A percentile compares a stretch with the other conserved stretches of the same genome.
Evolutionary conservation across 2,888 invertebrate species (phyloP).

Genomic region (Nomada ruficornis): DNA sequence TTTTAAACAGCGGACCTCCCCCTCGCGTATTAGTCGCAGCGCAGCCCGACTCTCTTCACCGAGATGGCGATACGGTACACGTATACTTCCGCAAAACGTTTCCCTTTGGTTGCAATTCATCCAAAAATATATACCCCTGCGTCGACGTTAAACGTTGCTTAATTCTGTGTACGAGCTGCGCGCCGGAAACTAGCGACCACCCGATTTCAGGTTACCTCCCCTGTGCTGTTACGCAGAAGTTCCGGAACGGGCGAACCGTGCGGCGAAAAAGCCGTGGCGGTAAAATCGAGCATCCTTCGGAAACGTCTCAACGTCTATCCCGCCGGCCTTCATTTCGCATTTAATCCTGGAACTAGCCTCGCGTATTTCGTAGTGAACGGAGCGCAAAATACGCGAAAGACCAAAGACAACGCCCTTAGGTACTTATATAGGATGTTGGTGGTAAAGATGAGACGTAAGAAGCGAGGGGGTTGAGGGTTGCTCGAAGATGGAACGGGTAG

Average conservation of each 20-base stretch:
- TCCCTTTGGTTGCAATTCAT: too few relatives aligned
- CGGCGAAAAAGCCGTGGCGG: slow-evolving; percentile 21
- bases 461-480: slow-evolving; percentile 66
- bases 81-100: too few relatives aligned
- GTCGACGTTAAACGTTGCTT: too few relatives aligned
- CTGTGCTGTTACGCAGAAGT: not conserved
- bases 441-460: slow-evolving; percentile 79
- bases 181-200: too few relatives aligned
- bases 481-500: slow-evolving; percentile 67
- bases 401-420: slow-evolving; percentile 84
- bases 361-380: slow-evolving; percentile 54
- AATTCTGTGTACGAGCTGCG: too few relatives aligned
- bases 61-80: too few relatives aligned
- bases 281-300: slow-evolving; percentile 42
- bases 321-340: slow-evolving; percentile 51
- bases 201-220: too few relatives aligned
- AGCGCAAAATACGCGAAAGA: slow-evolving; percentile 69
- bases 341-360: slow-evolving; percentile 58
- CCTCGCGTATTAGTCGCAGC: too few relatives aligned
- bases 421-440: slow-evolving; percentile 76
- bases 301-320: slow-evolving; percentile 35
- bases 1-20: too few relatives aligned
- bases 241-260: not conserved
- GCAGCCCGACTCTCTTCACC: too few relatives aligned
- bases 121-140: too few relatives aligned